Evolutionary conservation across 2,797 vertebrate genomes (phyloP), one percentile per base, ranked within the genome.

Genomic region (Siniperca undulata): DNA sequence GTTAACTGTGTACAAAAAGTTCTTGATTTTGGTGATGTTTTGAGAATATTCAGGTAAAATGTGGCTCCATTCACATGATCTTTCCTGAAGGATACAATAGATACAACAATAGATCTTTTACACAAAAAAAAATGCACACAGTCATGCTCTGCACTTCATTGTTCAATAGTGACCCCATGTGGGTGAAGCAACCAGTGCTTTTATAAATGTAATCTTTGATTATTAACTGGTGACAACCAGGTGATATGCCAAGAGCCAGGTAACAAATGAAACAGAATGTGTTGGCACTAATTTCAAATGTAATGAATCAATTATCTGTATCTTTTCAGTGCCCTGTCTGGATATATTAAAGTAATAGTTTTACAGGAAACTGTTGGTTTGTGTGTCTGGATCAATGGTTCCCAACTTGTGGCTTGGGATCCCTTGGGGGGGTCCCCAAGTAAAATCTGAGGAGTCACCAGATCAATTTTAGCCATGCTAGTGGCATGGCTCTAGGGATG

Each of bases 101-200:
- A 75, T 22, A 3, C 9, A 76, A 82, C 82, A 90, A 86, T 27
- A 67, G 72, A 73, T 16, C 14, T 17, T 59, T 78, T 9, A 73
- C 61, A 27, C n/a, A 83, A 69, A 81, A 80, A 80, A 70, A 89
- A 72, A 40, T 36, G 7, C 61, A 53, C 24, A 46, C 24, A 55
- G 0, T 6, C 5, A 17, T 79, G 30, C 4, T 46, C 40, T 84
- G 59, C 19, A 64, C 22, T 44, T 67, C 6, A 67, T 16, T 19
- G 73, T 50, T 70, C 70, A 91, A 83, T 68, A 89, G 84, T 79
- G 90, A 82, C 86, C 83, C 85, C 91, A 12, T 71, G 83, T 90
- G 90, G 82, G 9, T 14, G n/a, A 59, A 9, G 5, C 30, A 61
- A 53, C 27, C 12, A 10, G 20, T 70, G 7, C 16, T 74, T 70